Evolutionary conservation across 2,113 vertebrate genomes (phyloP).

Genomic region (Oreochromis niloticus): DNA sequence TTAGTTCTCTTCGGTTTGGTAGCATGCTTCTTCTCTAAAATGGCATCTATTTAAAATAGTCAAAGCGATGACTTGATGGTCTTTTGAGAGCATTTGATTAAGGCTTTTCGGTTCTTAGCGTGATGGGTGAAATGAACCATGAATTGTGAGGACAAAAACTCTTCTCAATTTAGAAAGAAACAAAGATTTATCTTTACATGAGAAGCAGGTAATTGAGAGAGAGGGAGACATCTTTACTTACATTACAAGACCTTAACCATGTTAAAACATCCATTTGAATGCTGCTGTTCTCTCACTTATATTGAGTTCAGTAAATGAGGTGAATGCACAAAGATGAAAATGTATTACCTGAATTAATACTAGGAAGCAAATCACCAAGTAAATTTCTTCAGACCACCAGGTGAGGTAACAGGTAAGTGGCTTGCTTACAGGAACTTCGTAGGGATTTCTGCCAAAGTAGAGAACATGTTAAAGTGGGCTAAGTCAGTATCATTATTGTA

Average conservation of each 20-base stretch:
- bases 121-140: background rate
- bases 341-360: background rate
- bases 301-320: background rate
- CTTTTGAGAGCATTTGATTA: background rate
- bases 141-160: background rate
- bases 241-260: background rate
- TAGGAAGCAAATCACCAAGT: background rate
- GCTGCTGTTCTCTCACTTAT: background rate
- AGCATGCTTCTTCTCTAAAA: background rate
- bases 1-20: background rate
- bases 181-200: background rate
- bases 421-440: background rate
- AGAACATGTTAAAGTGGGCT: background rate
- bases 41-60: background rate
- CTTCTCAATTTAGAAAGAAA: background rate
- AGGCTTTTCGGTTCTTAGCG: background rate
- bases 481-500: background rate
- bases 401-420: background rate
- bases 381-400: background rate
- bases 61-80: background rate
- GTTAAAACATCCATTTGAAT: background rate
- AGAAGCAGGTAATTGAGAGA: background rate
- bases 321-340: background rate
- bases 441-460: background rate
- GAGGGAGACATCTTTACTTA: background rate